Base-by-base conservation (phyloP, 2,113 vertebrate species). In the Coracopsis vasa region DNA sequence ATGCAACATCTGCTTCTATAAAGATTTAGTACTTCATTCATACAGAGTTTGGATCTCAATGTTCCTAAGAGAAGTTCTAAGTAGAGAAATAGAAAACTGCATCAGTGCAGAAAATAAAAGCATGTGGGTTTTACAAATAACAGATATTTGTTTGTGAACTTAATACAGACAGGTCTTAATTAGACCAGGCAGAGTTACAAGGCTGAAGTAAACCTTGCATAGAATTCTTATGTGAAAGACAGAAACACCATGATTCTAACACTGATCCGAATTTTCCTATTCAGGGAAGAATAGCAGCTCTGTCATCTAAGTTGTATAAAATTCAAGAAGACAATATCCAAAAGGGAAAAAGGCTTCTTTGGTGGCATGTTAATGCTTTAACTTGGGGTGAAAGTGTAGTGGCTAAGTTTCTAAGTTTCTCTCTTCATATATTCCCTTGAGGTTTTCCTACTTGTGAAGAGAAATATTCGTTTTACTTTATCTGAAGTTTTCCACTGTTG, bases 1-100 rank as follows among this genome's bases (percentile, higher is more conserved):
- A 66, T 31, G 45, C 35, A 94, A 81, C 90, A 95, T 94, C 79
- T 97, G 92, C 67, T 85, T 73, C 87, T 80, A 70, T 67, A 78
- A 80, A 93, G 62, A 77, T 90, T 94, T 96, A 93, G 80, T 87
- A 35, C 16, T 69, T 73, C 62, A 58, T 77, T 48, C 20, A 1
- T 48, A 77, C 35, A 82, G 66, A 80, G 35, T 90, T 93, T 86
- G 62, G 48, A 86, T 90, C 66, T 92, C 58, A 48, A 51, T 89
- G 73, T 69, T 92, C 53, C 41, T 86, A 33, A 60, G 71, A 78
- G 25, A 91, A 95, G 58, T 62, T 90, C 53, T 86, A 96, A 80
- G 18, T 19, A 86, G 33, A 95, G 29, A 86, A 93, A 60, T 2
- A 83, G 48, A 62, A 88, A 90, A 92, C 9, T 51, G 29, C 4